Base-by-base conservation (phyloP, 2,113 vertebrate species). In the Limnothrissa miodon region DNA sequence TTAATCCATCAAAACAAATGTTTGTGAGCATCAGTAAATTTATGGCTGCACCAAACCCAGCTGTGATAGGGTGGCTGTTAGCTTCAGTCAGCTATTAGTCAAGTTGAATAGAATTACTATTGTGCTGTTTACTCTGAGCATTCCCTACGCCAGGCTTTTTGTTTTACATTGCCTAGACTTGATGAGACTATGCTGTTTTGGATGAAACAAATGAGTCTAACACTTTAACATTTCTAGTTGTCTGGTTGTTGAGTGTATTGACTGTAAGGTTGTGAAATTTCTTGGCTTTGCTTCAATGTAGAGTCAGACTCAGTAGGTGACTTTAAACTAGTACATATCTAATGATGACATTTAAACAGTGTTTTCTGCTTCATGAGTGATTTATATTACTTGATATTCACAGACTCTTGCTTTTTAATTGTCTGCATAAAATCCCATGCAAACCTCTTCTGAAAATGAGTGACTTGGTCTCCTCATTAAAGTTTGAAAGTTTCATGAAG, bases 1-100 rank as follows among this genome's bases (percentile, higher is more conserved):
- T 53, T 80, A 66, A 66, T 84, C 82, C 82, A 84, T 88, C 78
- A 82, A 80, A 85, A 84, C 81, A 85, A 87, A 74, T 59, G 83
- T 66, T 83, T 82, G 8, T 80, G 45, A 80, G 46, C 74, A 59
- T 85, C 80, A 78, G 44, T 81, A 48, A 80, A 84, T 85, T 86
- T 59, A 81, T 85, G 79, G n/a, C 85, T 36, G 44, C n/a, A 15
- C 59, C 29, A 33, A 33, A n/a, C 56, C 5, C 56, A 21, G 21
- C 59, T 66, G 11, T 66, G n/a, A 10, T 66, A 33, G 25, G 7
- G 59, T 29, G 2, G 59, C n/a, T 29, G 25, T 66, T 56, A 56
- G 51, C 51, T 56, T 56, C 21, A 56, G 51, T 19, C 19, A 23
- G 59, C 15, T 66, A 66, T 66, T 66, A 25, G 59, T 33, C n/a